A percentile compares a stretch with the other conserved stretches of the same genome.
Conservation (phyloP, 2,797 vertebrate species). For the Liasis olivaceus region DNA sequence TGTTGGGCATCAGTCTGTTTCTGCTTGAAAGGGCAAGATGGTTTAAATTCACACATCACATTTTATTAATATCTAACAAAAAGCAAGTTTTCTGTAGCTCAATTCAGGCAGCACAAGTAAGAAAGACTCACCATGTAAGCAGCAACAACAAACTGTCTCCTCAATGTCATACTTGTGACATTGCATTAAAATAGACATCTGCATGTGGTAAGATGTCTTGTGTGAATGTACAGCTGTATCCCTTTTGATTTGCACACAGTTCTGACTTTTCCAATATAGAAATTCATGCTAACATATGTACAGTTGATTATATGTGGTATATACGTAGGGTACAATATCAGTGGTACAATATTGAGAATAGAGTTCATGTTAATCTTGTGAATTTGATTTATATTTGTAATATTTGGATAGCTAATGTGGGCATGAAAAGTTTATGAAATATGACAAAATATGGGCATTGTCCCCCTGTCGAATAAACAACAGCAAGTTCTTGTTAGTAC, state of each 20-base stretch:
- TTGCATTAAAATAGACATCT: background rate
- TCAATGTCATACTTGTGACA: background rate
- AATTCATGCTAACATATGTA: background rate
- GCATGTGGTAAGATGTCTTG: background rate
- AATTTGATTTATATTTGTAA: background rate
- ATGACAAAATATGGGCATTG: background rate
- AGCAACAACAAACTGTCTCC: background rate
- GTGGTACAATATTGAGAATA: background rate
- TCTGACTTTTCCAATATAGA: background rate
- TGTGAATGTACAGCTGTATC: background rate
- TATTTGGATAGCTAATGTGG: background rate
- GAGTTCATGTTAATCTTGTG: background rate
- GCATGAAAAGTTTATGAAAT: background rate
- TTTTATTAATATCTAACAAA: background rate
- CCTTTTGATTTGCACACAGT: background rate
- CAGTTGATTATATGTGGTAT: background rate
- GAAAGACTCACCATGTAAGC: background rate
- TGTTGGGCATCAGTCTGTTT: background rate
- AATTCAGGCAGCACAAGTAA: background rate
- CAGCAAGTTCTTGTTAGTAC: background rate
- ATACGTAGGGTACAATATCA: background rate
- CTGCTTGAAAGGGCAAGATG: background rate
- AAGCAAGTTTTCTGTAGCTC: background rate
- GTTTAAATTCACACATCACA: background rate
- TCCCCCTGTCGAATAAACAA: background rate